A percentile compares a stretch with the other conserved stretches of the same genome.
phyloP scores from a whole-genome alignment of 2,888 invertebrate species.

The Salticus scenicus region DNA sequence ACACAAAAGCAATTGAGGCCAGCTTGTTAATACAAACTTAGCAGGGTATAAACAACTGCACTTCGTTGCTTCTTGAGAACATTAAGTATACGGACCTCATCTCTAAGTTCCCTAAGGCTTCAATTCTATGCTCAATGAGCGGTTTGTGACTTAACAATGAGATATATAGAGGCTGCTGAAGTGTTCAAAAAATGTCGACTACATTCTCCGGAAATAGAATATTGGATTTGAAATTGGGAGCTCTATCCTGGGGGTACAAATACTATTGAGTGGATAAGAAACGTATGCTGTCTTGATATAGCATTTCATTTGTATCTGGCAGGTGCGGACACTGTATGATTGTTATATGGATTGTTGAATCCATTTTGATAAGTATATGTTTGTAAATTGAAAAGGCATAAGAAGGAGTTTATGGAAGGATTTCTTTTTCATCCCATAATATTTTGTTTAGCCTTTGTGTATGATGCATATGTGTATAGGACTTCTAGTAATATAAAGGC shows the following conservation, averaged over 20 bases:
- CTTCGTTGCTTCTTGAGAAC: neutral
- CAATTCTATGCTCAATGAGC: neutral
- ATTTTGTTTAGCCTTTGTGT: too few species aligned
- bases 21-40: conserved; percentile 15
- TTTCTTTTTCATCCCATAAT: too few species aligned
- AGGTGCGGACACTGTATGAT: neutral
- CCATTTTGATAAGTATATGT: too few species aligned
- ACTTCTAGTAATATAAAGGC: too few species aligned
- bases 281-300: neutral
- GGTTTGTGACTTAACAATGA: conserved; percentile 1
- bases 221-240: conserved; percentile 14
- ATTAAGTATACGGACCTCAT: neutral
- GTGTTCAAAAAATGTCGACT: conserved; percentile 12
- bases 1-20: conserved; percentile 4
- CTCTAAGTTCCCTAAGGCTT: neutral
- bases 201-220: neutral
- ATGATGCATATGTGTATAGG: too few species aligned
- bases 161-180: neutral
- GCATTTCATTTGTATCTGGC: neutral
- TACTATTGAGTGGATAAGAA: neutral
- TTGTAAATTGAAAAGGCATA: too few species aligned
- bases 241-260: neutral
- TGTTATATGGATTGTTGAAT: neutral
- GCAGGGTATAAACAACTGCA: neutral
- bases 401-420: too few species aligned